Evolutionary conservation across 2,888 invertebrate species (phyloP), one percentile per base, ranked within the genome.

Genomic region (Athalia rosae): DNA sequence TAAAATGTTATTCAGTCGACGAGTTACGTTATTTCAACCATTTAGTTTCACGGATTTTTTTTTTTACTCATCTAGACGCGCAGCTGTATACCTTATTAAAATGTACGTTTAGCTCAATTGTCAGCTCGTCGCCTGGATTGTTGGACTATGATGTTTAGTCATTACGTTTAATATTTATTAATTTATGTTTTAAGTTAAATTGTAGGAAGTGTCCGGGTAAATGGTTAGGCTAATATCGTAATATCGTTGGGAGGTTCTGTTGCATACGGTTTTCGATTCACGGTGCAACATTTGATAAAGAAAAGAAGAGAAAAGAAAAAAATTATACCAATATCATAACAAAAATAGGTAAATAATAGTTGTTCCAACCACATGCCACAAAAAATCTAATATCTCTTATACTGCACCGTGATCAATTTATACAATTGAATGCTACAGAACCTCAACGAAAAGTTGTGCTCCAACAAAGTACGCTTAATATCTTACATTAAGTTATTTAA

Each of bases 221-320:
- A 61, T 74, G 74, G 74, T 61, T 74, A 74, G 74, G 74, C 28
- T 74, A 74, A 61, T 58, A 41, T 74, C 28, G 74, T 56, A 28
- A 53, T 74, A 61, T 74, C 74, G 74, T 74, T 74, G 53, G 74
- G 74, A 74, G 74, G 74, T 74, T 74, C 74, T 74, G 74, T 74
- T 62, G 74, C 74, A 74, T 74, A 74, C 74, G 58, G 56, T 71
- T 71, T 58, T 41, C 56, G 50, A 71, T 71, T 45, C 48, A 74
- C 74, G 74, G n/a, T 74, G 74, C 74, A 59, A 74, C 48, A 74
- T 74, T 61, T 62, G 62, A 59, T 48, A 7, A 15, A 43, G 15
- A 58, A 69, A 9, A 56, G 9, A 13, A 67, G 6, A 13, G 64
- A 50, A 41, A 41, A 0, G 11, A 9, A 69, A 11, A 43, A 0